These are phyloP conservation scores for Ophion obscuratus DNA, from an alignment of 2,888 invertebrate genomes.

Conservation along the genomic window DNA sequence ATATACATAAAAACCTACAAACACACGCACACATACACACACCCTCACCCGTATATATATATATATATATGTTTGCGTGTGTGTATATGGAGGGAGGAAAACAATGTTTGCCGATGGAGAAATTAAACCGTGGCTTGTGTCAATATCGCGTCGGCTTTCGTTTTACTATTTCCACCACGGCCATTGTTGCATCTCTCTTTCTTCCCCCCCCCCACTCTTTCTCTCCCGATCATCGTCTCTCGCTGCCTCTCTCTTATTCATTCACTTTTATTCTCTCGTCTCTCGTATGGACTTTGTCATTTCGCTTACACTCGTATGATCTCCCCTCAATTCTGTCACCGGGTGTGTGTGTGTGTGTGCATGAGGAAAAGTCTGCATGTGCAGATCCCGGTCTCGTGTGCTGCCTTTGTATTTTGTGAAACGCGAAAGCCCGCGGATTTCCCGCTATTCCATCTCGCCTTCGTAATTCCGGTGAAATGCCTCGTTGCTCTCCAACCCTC, in stretches of 20 bases:
- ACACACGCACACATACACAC: neutral
- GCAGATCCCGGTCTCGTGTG: conserved; percentile 27
- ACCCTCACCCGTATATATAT: neutral
- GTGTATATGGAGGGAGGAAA: conserved; percentile 72
- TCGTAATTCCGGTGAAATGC: conserved; percentile 61
- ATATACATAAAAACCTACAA: too few species aligned
- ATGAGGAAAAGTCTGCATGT: conserved; percentile 20
- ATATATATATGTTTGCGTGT: neutral
- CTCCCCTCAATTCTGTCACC: conserved; percentile 29
- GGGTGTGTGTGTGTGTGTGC: conserved; percentile 15
- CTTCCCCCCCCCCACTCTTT: conserved; percentile 18
- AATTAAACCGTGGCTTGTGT: conserved; percentile 83
- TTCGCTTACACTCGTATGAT: conserved; percentile 50
- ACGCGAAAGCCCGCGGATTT: conserved; percentile 60
- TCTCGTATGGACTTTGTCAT: conserved; percentile 55
- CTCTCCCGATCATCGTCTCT: conserved; percentile 2
- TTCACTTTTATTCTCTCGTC: conserved; percentile 48
- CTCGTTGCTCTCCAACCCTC: conserved; percentile 45
- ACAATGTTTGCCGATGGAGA: conserved; percentile 81
- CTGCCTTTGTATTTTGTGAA: conserved; percentile 62
- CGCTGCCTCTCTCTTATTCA: conserved; percentile 32
- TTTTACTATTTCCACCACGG: conserved; percentile 73
- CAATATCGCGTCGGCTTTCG: conserved; percentile 81
- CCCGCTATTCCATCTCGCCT: conserved; percentile 64
- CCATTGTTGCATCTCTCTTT: conserved; percentile 64